Evolutionary conservation across 1,140 invertebrate genomes (phyloP), one percentile per base, ranked within the genome.

Genomic region (Liolophura sinensis): DNA sequence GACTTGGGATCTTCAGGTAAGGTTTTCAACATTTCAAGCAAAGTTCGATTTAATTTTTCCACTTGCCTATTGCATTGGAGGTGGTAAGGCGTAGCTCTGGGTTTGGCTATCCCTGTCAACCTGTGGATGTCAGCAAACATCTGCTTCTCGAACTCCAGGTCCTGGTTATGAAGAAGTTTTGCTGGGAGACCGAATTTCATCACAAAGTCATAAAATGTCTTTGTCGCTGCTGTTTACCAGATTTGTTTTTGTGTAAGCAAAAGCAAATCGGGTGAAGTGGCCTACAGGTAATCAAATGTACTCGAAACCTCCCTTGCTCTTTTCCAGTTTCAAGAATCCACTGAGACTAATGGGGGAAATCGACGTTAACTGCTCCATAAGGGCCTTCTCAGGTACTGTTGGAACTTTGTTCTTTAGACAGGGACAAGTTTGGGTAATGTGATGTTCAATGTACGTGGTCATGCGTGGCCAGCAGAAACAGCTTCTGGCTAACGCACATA

Each of bases 251-350:
- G 62, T 49, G 48, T 67, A 70, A 20, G 65, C 66, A 60, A 75
- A 70, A 7, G 71, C 69, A 55, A 67, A 73, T 51, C 64, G 20
- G 22, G 73, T 68, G 48, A 63, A 75, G 57, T 75, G 69, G 49
- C 73, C 71, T 0, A 71, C 65, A 11, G 77, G 56, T 0, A 79
- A 75, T 7, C 81, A 56, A 14, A 81, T 72, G 49, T 73, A 62
- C 57, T 73, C 58, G 20, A 60, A 67, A 5, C 66, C 67, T 1
- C 73, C 71, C 25, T 69, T 68, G 15, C 31, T 60, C 14, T 18
- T 49, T 62, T 73, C 71, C 27, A 73, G 50, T 47, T 68, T 55
- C 0, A 75, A 31, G 58, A 67, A 31, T 71, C 69, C 55, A 68
- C 68, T 18, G 70, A 65, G 20, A 69, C 27, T 25, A 67, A 62